These are phyloP conservation scores for Anagrus nilaparvatae DNA, from an alignment of 1,140 invertebrate genomes.

Conservation along the genomic window DNA sequence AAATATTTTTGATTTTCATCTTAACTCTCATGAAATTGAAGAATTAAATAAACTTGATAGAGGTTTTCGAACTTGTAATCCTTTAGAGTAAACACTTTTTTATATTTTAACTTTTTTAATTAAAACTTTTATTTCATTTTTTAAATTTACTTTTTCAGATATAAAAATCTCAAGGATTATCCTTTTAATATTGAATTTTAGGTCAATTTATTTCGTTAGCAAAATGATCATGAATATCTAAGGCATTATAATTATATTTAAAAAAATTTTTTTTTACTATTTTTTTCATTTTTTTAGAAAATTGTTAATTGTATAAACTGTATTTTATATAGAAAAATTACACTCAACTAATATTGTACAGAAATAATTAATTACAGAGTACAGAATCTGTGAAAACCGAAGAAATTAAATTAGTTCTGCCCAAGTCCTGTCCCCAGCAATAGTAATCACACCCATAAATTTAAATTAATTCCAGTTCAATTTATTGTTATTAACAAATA, in stretches of 20 bases:
- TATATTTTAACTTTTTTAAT: too few species aligned
- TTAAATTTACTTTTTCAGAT: slow-evolving; percentile 22
- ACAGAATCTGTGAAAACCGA: too few species aligned
- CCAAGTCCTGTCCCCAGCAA: too few species aligned
- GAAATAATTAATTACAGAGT: too few species aligned
- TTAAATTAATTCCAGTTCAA: too few species aligned
- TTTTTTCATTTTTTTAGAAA: neutral
- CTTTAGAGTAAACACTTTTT: slow-evolving; percentile 28
- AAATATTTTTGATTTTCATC: slow-evolving; percentile 57
- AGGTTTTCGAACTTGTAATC: slow-evolving; percentile 44
- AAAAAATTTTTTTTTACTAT: neutral
- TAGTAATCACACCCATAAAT: too few species aligned
- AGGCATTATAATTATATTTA: too few species aligned
- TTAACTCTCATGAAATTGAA: slow-evolving; percentile 50
- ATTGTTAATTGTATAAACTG: neutral
- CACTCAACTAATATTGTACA: neutral
- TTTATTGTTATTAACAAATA: too few species aligned
- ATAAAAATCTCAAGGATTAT: slow-evolving; percentile 48
- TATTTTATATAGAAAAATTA: neutral
- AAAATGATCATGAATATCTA: too few species aligned
- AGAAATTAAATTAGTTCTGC: too few species aligned
- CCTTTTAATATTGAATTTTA: slow-evolving; percentile 47
- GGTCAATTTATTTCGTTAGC: too few species aligned
- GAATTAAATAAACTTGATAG: slow-evolving; percentile 51
- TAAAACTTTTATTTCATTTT: slow-evolving; percentile 3